Evolutionary conservation across 2,113 vertebrate genomes (phyloP).

Genomic region (Myotis davidii): DNA sequence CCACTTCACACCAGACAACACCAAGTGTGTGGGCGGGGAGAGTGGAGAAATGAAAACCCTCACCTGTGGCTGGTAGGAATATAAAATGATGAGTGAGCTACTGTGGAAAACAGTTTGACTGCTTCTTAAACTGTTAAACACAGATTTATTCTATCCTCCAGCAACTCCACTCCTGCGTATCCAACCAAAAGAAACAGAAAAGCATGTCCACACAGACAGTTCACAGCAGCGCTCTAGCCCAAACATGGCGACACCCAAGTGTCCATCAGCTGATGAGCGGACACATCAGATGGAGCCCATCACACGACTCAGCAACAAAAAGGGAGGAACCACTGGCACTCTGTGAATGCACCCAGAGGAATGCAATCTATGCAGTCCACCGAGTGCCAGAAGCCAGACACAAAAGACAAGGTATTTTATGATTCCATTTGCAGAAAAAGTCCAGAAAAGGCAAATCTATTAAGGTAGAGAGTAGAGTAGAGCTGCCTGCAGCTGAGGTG

Average conservation of each 20-base stretch:
- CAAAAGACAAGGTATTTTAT: accelerated
- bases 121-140: neutral
- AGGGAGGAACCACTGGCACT: neutral
- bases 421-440: accelerated
- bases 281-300: neutral
- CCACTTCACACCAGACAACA: neutral
- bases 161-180: neutral
- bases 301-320: neutral
- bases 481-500: neutral
- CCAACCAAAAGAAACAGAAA: neutral
- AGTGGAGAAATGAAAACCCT: neutral
- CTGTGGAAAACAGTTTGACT: too few relatives aligned
- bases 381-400: neutral
- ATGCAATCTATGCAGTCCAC: accelerated
- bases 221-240: neutral
- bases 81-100: neutral
- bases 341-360: accelerated
- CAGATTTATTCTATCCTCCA: neutral
- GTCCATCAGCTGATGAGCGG: neutral
- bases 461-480: neutral
- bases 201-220: neutral
- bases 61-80: neutral
- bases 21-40: too few relatives aligned
- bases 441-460: neutral
- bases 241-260: neutral